A percentile compares a stretch with the other conserved stretches of the same genome.
Conservation (phyloP, 2,113 vertebrate genomes). For the Dicerorhinus sumatrensis region DNA sequence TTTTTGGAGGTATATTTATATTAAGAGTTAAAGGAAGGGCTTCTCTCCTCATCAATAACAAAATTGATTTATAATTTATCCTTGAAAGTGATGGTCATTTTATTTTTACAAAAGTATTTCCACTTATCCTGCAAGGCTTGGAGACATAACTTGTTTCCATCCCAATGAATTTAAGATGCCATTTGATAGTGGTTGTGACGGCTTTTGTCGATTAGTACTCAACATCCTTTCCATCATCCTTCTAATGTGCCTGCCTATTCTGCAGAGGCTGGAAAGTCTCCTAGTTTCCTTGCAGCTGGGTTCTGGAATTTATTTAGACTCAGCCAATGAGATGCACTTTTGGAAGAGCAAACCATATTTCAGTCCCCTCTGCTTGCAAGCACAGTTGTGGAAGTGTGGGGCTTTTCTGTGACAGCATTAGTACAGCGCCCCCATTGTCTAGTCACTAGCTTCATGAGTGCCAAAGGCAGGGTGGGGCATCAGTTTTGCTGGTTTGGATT, state of each 20-base stretch:
- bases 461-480: background rate
- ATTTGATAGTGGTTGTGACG: background rate
- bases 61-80: background rate
- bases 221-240: background rate
- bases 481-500: background rate
- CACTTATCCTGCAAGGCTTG: background rate
- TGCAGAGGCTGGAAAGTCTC: background rate
- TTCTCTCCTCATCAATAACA: background rate
- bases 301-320: background rate
- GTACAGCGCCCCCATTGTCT: no score
- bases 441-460: background rate
- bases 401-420: background rate
- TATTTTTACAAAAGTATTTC: background rate
- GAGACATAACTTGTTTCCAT: background rate
- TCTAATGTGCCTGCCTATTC: background rate
- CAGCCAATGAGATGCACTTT: background rate
- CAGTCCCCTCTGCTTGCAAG: background rate
- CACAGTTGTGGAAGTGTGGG: background rate
- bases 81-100: background rate
- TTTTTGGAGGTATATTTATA: slow-evolving; percentile 25
- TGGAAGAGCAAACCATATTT: background rate
- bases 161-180: background rate
- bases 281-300: background rate
- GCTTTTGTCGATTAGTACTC: background rate
- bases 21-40: background rate